Evolutionary conservation across 2,888 invertebrate species (phyloP), one percentile per base, ranked within the genome.

Genomic region (Dicranocentrus wangi): DNA sequence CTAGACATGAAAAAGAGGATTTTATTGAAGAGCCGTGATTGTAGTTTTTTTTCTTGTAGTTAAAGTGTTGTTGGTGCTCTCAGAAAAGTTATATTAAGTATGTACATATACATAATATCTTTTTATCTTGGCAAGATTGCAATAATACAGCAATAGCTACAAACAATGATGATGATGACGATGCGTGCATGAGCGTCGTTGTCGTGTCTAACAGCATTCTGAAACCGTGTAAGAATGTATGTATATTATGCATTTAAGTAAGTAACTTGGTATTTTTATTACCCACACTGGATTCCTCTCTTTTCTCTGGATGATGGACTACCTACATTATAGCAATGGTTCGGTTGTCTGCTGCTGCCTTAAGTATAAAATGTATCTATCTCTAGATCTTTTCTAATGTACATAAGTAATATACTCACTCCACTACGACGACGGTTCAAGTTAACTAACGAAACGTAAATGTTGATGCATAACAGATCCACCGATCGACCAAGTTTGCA

Each of bases 201-300:
- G 55, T 23, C 55, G 55, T 55, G 55, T 55, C 55, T 8, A 55
- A 55, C 55, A 55, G 19, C 55, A 55, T 55, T 55, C 55, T 23
- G 21, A 55, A 55, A n/a, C 23, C 19, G 15, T 55, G 47, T 47
- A 47, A 47, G 15, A 3, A 47, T 47, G 47, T 15, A 47, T n/a
- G 47, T 2, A n/a, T 47, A 10, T n/a, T n/a, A n/a, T n/a, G n/a
- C n/a, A n/a, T n/a, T n/a, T n/a, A n/a, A n/a, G n/a, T 47, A 47
- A 47, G 10, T 47, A n/a, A n/a, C 32, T 47, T 47, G 13, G n/a
- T 55, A 19, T 55, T 55, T 55, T 23, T 55, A 23, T 23, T 23
- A 15, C 21, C 55, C 47, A 39, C 39, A 55, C 19, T 23, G 55
- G 23, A 23, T 23, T 15, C 55, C 23, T 55, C 55, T 32, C 10